Percentiles rank a stretch among this genome's conserved stretches.
Conservation (phyloP, 35 echinoderm and acorn worm species). For the Hemicentrotus pulcherrimus region DNA sequence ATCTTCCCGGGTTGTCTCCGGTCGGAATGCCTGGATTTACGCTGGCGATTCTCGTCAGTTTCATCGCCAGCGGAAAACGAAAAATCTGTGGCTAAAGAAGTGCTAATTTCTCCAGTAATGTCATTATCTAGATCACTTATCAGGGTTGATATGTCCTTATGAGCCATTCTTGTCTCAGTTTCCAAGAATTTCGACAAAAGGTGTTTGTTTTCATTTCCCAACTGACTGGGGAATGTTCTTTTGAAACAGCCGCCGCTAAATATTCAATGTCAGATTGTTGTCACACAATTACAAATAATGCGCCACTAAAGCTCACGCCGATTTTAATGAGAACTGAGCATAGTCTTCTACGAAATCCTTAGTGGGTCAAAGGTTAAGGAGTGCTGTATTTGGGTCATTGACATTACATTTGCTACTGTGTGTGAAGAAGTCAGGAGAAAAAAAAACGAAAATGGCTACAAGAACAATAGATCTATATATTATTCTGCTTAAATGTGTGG, state of each 20-base stretch:
- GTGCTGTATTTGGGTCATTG: constrained; percentile 41
- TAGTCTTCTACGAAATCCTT: constrained; percentile 27
- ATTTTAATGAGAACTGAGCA: not conserved
- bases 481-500: constrained; percentile 27
- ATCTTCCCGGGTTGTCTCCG: constrained; percentile 57
- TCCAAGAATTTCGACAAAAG: not conserved
- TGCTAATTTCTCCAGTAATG: constrained; percentile 87
- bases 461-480: constrained; percentile 20
- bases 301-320: not conserved
- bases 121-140: constrained; percentile 75
- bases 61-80: constrained; percentile 80
- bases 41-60: constrained; percentile 53
- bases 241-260: constrained; percentile 16
- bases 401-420: not conserved
- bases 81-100: constrained; percentile 93
- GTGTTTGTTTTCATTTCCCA: not conserved
- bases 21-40: not conserved
- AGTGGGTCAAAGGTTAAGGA: constrained; percentile 35
- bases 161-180: constrained; percentile 60
- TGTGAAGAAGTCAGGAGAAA: not conserved
- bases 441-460: constrained; percentile 33
- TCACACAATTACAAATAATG: not conserved
- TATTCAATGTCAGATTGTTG: not conserved
- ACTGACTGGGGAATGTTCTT: not conserved
- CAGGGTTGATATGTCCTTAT: constrained; percentile 77